A percentile compares a stretch with the other conserved stretches of the same genome.
phyloP scores from a whole-genome alignment of 2,888 invertebrate genomes.

The Heliconius charithonia region DNA sequence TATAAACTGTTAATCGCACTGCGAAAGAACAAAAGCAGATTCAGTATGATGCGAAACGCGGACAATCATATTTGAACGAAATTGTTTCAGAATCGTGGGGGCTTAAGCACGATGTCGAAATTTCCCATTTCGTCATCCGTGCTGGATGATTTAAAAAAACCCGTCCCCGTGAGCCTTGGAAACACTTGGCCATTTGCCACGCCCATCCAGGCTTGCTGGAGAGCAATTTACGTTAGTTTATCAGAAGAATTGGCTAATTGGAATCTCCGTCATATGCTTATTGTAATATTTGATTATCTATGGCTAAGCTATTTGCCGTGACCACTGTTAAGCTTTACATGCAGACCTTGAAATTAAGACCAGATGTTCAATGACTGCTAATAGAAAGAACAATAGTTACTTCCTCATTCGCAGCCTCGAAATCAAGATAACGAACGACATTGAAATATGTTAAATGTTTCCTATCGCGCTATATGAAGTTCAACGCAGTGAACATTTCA shows the following conservation, averaged over 20 bases:
- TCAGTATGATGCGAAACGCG: neutral
- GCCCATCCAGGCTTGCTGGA: constrained; percentile 68
- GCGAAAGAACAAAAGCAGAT: neutral
- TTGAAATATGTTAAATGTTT: constrained; percentile 71
- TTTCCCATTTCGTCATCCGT: constrained; percentile 69
- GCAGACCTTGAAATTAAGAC: constrained; percentile 59
- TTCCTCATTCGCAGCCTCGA: constrained; percentile 78
- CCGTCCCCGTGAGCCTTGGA: constrained; percentile 71
- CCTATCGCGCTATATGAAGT: constrained; percentile 29
- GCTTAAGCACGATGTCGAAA: constrained; percentile 62
- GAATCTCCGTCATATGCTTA: constrained; percentile 16
- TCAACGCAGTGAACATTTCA: constrained; percentile 15
- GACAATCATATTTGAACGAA: neutral
- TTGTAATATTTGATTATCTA: neutral
- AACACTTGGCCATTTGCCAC: constrained; percentile 76
- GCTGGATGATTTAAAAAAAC: constrained; percentile 71
- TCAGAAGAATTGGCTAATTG: constrained; percentile 31
- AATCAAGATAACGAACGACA: constrained; percentile 72
- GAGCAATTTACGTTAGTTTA: constrained; percentile 51
- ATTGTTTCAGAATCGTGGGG: constrained; percentile 16
- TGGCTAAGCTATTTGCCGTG: neutral
- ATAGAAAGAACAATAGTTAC: constrained; percentile 69
- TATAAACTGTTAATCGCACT: neutral
- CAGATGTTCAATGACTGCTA: constrained; percentile 64
- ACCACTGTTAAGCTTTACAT: neutral